These are phyloP conservation scores for Bagarius yarrelli DNA, from an alignment of 2,113 vertebrate genomes.

Conservation along the genomic window DNA sequence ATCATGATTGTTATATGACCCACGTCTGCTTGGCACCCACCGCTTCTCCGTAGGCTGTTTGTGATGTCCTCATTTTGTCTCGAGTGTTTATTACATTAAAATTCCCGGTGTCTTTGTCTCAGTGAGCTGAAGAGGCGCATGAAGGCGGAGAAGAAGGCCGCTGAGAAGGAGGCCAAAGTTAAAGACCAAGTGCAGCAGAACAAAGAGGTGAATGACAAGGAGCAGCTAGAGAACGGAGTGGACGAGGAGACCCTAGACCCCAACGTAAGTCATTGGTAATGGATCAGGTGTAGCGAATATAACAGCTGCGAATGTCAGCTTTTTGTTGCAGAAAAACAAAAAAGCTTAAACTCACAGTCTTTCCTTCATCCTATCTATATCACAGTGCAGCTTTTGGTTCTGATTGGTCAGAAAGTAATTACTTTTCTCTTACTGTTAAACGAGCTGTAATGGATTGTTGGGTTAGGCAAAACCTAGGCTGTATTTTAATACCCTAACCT, in stretches of 20 bases:
- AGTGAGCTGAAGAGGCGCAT: conserved; percentile 94
- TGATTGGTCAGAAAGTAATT: not conserved
- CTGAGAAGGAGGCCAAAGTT: conserved; percentile 88
- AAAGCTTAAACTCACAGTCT: not conserved
- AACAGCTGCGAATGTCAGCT: too few relatives aligned
- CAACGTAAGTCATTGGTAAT: conserved; percentile 75
- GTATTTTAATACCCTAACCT: too few relatives aligned
- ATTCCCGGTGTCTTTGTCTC: conserved; percentile 16
- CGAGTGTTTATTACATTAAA: not conserved
- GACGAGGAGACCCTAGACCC: conserved; percentile 93
- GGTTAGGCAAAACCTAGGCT: too few relatives aligned
- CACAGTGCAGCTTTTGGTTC: not conserved
- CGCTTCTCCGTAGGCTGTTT: too few relatives aligned
- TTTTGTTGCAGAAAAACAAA: not conserved
- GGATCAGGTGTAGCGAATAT: not conserved
- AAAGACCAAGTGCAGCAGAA: conserved; percentile 78
- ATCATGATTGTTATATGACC: not conserved
- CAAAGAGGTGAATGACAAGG: conserved; percentile 61
- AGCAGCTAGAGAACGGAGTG: conserved; percentile 48
- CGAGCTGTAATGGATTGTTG: too few relatives aligned
- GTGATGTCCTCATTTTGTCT: not conserved
- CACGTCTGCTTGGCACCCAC: not conserved
- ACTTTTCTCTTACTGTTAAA: too few relatives aligned
- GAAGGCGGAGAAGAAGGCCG: conserved; percentile 90
- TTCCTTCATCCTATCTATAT: not conserved